Percentiles rank a stretch among this genome's conserved stretches.
Evolutionary conservation across 2,888 invertebrate species (phyloP).

Genomic region (Ectobius pallidus): DNA sequence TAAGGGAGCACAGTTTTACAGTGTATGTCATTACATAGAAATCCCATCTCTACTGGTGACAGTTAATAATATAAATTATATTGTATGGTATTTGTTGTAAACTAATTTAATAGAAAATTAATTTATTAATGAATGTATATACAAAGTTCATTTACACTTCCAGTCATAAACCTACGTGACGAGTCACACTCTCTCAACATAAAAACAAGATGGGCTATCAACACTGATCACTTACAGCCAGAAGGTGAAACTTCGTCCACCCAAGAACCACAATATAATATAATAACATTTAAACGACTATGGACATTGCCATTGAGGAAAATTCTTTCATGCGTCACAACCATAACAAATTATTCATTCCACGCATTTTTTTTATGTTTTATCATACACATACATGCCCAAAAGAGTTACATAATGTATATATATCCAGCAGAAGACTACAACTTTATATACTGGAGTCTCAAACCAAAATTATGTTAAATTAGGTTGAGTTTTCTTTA

Average conservation of each 20-base stretch:
- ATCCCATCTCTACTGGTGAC: too few species aligned
- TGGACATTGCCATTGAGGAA: background rate
- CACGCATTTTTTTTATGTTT: too few species aligned
- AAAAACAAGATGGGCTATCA: background rate
- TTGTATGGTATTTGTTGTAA: too few species aligned
- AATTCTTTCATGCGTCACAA: constrained; percentile 9
- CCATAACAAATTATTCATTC: constrained; percentile 15
- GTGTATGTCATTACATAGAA: too few species aligned
- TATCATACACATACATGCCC: too few species aligned
- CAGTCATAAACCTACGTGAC: background rate
- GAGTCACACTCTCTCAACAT: background rate
- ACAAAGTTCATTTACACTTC: constrained; percentile 3
- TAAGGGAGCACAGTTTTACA: too few species aligned
- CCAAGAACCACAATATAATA: background rate
- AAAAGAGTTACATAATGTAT: too few species aligned
- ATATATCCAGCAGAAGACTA: too few species aligned
- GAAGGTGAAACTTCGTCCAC: background rate
- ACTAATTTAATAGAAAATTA: constrained; percentile 22
- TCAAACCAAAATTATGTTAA: too few species aligned
- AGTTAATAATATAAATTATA: too few species aligned
- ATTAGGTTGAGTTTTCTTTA: too few species aligned
- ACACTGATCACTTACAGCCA: background rate
- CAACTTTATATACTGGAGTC: too few species aligned
- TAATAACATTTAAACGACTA: background rate
- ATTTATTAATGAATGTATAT: constrained; percentile 29